These are phyloP conservation scores for Sipha maydis DNA, from an alignment of 2,888 invertebrate genomes.

Conservation along the genomic window DNA sequence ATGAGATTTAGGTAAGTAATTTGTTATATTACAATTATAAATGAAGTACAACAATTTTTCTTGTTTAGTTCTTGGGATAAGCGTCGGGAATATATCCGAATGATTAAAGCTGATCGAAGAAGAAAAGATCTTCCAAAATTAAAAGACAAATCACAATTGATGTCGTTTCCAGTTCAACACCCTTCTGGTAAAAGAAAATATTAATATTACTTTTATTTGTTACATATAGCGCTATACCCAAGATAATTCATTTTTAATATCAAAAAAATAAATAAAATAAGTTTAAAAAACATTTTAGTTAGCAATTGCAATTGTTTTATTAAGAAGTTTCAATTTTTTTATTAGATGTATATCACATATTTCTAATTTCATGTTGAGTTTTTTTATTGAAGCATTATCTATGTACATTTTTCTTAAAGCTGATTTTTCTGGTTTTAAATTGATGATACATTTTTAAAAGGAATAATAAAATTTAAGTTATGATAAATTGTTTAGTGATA, in stretches of 20 bases:
- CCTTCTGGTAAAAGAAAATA: conserved; percentile 3
- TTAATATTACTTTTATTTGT: neutral
- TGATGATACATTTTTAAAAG: no score
- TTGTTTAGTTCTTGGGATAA: conserved; percentile 63
- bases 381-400: no score
- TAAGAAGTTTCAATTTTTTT: neutral
- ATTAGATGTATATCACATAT: no score
- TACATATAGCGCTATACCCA: no score
- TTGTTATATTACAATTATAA: neutral
- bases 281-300: neutral
- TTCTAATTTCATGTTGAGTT: no score
- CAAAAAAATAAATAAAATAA: neutral
- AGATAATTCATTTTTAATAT: neutral
- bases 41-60: neutral
- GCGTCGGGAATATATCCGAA: conserved; percentile 62
- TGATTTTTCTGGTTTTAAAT: no score
- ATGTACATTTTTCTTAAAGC: no score
- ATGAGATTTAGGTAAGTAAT: conserved; percentile 57
- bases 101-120: conserved; percentile 62
- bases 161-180: conserved; percentile 46
- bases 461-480: no score
- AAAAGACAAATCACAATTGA: conserved; percentile 54
- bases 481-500: no score
- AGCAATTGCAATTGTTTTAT: no score
- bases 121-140: conserved; percentile 52